Evolutionary conservation across 2,888 invertebrate species (phyloP).

Genomic region (Saturnia pavonia): DNA sequence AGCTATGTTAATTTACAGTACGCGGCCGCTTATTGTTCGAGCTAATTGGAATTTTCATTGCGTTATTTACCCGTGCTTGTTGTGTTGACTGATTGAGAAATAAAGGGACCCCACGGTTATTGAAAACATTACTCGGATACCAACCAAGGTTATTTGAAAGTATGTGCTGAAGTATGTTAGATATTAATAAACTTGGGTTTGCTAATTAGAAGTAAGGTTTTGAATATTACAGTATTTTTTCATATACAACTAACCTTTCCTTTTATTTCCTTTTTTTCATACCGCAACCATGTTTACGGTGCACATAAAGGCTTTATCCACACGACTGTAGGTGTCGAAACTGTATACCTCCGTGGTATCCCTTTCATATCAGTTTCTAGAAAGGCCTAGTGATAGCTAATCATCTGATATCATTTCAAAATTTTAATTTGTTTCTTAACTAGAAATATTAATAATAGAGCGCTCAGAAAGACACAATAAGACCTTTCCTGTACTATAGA

Average conservation of each 20-base stretch:
- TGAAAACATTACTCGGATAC: neutral
- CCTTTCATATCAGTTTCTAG: too few relatives aligned
- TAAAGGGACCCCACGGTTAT: neutral
- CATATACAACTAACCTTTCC: too few relatives aligned
- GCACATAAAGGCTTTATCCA: too few relatives aligned
- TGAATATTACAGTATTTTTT: neutral
- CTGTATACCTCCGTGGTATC: too few relatives aligned
- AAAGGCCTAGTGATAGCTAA: too few relatives aligned
- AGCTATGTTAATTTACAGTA: conserved; percentile 30
- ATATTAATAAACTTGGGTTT: neutral
- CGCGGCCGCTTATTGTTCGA: conserved; percentile 21
- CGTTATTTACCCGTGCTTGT: conserved; percentile 18
- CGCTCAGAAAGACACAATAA: neutral
- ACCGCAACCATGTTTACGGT: neutral
- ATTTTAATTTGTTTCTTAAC: too few relatives aligned
- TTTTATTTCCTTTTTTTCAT: neutral
- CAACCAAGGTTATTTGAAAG: neutral
- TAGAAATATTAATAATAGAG: too few relatives aligned
- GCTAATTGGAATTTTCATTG: conserved; percentile 23
- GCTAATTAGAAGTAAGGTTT: neutral
- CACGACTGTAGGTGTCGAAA: too few relatives aligned
- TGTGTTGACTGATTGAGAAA: conserved; percentile 5
- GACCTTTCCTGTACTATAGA: neutral
- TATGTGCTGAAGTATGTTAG: neutral
- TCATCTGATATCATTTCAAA: too few relatives aligned